These are phyloP conservation scores for Entomyzon cyanotis DNA, from an alignment of 2,113 vertebrate species.

Conservation along the genomic window DNA sequence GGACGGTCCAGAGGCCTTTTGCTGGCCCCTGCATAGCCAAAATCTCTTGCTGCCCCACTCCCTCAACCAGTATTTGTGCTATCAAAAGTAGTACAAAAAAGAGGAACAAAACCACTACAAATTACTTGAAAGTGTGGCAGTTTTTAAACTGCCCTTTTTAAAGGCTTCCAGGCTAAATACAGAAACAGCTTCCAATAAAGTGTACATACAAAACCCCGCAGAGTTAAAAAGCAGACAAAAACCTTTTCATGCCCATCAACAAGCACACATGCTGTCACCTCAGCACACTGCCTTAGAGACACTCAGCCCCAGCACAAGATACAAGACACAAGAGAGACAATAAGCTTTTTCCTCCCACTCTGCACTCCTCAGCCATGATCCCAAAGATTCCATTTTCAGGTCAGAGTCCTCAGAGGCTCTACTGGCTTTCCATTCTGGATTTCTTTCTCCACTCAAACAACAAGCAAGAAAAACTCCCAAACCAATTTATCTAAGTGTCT, in stretches of 20 bases:
- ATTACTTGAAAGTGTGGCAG: background rate
- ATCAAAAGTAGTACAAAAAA: background rate
- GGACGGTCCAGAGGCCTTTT: background rate
- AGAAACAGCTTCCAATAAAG: background rate
- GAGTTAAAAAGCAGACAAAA: background rate
- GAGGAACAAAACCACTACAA: background rate
- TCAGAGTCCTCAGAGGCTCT: background rate
- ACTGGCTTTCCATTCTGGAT: background rate
- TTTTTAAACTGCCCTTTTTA: background rate
- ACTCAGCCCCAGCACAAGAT: background rate
- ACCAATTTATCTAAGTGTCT: slow-evolving; percentile 13
- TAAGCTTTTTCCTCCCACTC: background rate
- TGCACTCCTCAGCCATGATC: background rate
- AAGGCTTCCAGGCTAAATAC: background rate
- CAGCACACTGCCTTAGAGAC: background rate
- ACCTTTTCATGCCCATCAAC: background rate
- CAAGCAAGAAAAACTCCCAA: slow-evolving; percentile 11
- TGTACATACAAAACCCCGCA: background rate
- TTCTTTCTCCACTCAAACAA: background rate
- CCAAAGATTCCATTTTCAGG: background rate
- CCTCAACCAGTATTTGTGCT: background rate
- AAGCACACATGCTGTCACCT: background rate
- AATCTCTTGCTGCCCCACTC: background rate
- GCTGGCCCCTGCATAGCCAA: background rate
- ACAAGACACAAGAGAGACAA: background rate